Evolutionary conservation across 2,888 invertebrate genomes (phyloP), one percentile per base, ranked within the genome.

Genomic region (Ferdinandea cuprea): DNA sequence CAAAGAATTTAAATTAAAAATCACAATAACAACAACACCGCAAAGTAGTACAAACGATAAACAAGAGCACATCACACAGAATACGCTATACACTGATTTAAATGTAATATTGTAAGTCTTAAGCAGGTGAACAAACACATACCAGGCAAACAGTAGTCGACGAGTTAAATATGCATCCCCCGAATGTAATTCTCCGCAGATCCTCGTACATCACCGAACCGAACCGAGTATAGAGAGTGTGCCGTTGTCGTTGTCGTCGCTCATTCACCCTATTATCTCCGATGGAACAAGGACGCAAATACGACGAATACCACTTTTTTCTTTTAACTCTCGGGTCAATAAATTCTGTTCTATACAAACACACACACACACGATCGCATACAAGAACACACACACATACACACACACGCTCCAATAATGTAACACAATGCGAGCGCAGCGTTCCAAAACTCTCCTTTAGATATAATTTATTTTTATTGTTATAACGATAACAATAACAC

Each of bases 401-500:
- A 3, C 65, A 63, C 9, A 0, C 19, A 17, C 42, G 40, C 21
- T 54, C 19, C 54, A 40, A n/a, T n/a, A 35, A 61, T 54, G 56
- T 59, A 61, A 63, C 40, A 48, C 42, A 54, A 28, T 25, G 13
- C 21, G 28, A 54, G 19, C 56, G 44, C 42, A 35, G 46, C 54
- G 44, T 54, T 68, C 17, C 28, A 59, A 72, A 66, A 66, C 15
- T 61, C 81, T 69, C 32, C 81, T 81, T 71, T 77, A 61, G 71
- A 81, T 81, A 77, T 63, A 83, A 78, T 83, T 83, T 83, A 78
- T 72, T 83, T 83, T 83, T 83, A 83, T 78, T 83, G 73, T 83
- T 83, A 83, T 83, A 78, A 83, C 83, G 44, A 78, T 83, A 78
- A 83, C 83, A 83, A 78, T 83, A 78, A 83, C 83, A 83, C 83